Conservation (phyloP, 1,140 invertebrate species). For the Daktulosphaira vitifoliae region DNA sequence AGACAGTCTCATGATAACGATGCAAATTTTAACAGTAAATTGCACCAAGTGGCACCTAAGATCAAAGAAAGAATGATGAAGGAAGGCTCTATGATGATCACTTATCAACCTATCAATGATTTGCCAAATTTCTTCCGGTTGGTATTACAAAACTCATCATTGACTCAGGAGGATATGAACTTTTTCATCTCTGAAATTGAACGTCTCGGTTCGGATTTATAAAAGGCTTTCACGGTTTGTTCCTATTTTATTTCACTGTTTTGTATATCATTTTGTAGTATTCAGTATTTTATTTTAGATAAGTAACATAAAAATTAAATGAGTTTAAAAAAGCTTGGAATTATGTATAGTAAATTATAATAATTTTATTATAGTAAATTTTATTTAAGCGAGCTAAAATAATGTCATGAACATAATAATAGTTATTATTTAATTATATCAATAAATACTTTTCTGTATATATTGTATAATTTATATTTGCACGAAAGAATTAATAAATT, state of each 20-base stretch:
- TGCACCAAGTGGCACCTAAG: constrained; percentile 76
- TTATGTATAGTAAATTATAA: no score
- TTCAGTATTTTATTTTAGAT: no score
- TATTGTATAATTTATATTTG: no score
- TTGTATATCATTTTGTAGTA: no score
- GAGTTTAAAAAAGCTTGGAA: no score
- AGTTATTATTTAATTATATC: no score
- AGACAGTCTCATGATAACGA: constrained; percentile 50
- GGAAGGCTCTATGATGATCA: constrained; percentile 88
- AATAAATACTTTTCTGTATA: no score
- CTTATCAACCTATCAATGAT: constrained; percentile 76
- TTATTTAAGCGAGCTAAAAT: no score
- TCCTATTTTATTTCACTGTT: neutral
- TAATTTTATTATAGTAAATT: no score
- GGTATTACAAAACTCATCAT: constrained; percentile 80
- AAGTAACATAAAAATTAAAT: no score
- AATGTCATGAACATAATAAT: no score
- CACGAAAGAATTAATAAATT: no score
- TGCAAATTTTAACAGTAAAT: constrained; percentile 54
- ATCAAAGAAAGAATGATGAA: constrained; percentile 93
- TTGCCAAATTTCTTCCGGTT: constrained; percentile 88
- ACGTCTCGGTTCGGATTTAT: constrained; percentile 62
- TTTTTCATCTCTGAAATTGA: constrained; percentile 83
- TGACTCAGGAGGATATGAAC: constrained; percentile 69
- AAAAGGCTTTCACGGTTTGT: constrained; percentile 28